These are phyloP conservation scores for Pantherophis vulpinus DNA, from an alignment of 2,797 vertebrate genomes.

Conservation along the genomic window DNA sequence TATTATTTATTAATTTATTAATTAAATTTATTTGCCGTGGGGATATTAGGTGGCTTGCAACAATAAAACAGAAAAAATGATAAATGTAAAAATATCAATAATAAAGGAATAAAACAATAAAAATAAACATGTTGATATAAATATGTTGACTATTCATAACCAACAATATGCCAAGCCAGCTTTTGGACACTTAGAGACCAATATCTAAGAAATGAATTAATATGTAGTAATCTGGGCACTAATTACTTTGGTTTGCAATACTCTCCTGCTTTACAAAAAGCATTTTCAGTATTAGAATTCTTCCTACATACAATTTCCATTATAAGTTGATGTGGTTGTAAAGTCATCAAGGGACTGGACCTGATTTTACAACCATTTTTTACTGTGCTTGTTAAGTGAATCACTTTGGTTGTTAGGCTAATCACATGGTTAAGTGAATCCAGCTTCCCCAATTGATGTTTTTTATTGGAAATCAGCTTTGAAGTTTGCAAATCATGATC, in stretches of 20 bases:
- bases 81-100: background rate
- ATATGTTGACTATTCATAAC: background rate
- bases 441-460: background rate
- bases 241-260: background rate
- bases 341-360: background rate
- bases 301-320: background rate
- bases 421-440: background rate
- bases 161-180: background rate
- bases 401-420: background rate
- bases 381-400: background rate
- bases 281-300: background rate
- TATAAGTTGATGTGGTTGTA: background rate
- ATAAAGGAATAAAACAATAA: background rate
- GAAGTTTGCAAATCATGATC: background rate
- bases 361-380: background rate
- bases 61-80: background rate
- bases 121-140: background rate
- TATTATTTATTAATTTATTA: background rate
- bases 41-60: background rate
- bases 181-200: background rate
- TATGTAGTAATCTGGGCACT: background rate
- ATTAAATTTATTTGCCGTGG: background rate
- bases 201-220: background rate
- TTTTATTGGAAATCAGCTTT: background rate
- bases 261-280: background rate